Evolutionary conservation across 2,888 invertebrate genomes (phyloP).

Genomic region (Pyralis farinalis): DNA sequence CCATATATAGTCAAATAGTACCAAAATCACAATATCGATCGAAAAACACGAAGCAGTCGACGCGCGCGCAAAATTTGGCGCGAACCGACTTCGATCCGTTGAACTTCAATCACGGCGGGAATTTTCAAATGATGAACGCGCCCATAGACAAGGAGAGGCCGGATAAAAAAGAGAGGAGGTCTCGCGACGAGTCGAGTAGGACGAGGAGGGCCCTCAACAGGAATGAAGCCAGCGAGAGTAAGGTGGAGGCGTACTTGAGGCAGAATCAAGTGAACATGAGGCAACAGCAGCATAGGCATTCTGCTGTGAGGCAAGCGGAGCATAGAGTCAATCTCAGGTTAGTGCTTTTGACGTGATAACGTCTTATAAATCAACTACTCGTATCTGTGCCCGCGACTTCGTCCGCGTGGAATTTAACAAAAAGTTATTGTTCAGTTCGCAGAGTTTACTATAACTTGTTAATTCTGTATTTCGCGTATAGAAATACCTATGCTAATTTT

Average conservation of each 20-base stretch:
- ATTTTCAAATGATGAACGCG: constrained; percentile 50
- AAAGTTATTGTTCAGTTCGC: too few relatives aligned
- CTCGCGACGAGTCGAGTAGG: constrained; percentile 42
- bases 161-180: constrained; percentile 45
- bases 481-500: too few relatives aligned
- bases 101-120: constrained; percentile 81
- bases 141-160: constrained; percentile 45
- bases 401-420: too few relatives aligned
- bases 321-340: constrained; percentile 73
- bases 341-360: too few relatives aligned
- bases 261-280: constrained; percentile 73
- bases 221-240: constrained; percentile 58
- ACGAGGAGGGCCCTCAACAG: constrained; percentile 40
- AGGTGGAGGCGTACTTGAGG: constrained; percentile 71
- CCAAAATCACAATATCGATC: constrained; percentile 64
- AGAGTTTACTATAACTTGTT: too few relatives aligned
- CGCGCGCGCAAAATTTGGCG: constrained; percentile 36
- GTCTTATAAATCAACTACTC: too few relatives aligned
- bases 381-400: too few relatives aligned
- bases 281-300: constrained; percentile 70
- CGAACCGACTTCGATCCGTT: constrained; percentile 84
- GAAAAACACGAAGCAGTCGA: constrained; percentile 36
- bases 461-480: too few relatives aligned
- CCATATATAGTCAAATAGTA: constrained; percentile 75
- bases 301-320: constrained; percentile 72